Conservation (phyloP, 2,888 invertebrate genomes). For the Eurytoma adleriae region DNA sequence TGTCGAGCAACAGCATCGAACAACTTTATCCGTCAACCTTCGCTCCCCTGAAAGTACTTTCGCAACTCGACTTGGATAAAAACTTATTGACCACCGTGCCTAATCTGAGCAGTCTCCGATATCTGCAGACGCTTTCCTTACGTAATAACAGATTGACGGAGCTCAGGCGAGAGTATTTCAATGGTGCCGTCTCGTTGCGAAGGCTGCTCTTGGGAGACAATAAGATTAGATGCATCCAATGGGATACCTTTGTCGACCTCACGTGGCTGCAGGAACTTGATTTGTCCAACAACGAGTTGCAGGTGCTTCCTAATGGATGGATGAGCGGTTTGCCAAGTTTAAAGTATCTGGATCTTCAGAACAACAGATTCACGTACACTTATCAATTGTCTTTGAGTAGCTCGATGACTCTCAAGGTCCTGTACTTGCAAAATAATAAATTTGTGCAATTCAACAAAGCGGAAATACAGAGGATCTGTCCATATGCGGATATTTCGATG, state of each 20-base stretch:
- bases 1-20: conserved; percentile 60
- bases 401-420: neutral
- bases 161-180: conserved; percentile 57
- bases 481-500: conserved; percentile 13
- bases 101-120: conserved; percentile 21
- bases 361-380: conserved; percentile 29
- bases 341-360: conserved; percentile 62
- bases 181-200: conserved; percentile 51
- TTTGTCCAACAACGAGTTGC: conserved; percentile 62
- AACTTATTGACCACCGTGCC: conserved; percentile 59
- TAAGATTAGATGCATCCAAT: conserved; percentile 58
- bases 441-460: neutral
- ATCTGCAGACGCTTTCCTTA: conserved; percentile 45
- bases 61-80: conserved; percentile 39
- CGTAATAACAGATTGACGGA: conserved; percentile 57
- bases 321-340: conserved; percentile 55
- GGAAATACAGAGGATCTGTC: conserved; percentile 25
- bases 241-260: conserved; percentile 61
- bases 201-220: conserved; percentile 63
- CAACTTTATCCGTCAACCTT: conserved; percentile 57
- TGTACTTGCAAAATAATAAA: conserved; percentile 34
- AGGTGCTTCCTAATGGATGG: conserved; percentile 61
- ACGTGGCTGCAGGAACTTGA: conserved; percentile 61
- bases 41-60: conserved; percentile 23
- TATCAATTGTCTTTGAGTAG: conserved; percentile 34